Evolutionary conservation across 2,888 invertebrate species (phyloP).

Genomic region (Noctua janthina): DNA sequence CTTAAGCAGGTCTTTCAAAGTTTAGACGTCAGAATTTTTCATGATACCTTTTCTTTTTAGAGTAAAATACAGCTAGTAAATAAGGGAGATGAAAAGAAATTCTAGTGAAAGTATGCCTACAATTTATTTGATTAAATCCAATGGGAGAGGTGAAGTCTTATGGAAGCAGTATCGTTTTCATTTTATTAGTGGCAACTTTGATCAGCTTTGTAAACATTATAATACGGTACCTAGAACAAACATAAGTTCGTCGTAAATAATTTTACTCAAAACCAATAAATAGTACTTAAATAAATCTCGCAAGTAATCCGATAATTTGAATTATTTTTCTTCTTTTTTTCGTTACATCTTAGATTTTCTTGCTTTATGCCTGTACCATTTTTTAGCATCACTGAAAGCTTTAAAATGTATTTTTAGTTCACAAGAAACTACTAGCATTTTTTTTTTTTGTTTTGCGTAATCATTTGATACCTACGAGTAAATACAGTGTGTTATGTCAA

Average conservation of each 20-base stretch:
- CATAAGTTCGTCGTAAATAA: neutral
- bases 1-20: constrained; percentile 10
- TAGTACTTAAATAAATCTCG: too few species aligned
- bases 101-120: neutral
- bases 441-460: neutral
- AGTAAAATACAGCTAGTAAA: neutral
- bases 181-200: constrained; percentile 1
- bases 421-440: neutral
- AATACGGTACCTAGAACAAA: neutral
- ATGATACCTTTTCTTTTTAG: constrained; percentile 21
- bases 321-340: neutral
- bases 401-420: neutral
- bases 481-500: neutral
- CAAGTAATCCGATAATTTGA: neutral
- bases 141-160: neutral
- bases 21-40: constrained; percentile 3
- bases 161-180: neutral
- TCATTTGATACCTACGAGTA: neutral
- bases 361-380: neutral
- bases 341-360: neutral
- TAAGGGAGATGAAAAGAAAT: neutral
- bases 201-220: neutral
- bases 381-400: neutral
- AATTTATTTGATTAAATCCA: neutral
- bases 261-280: neutral